A percentile compares a stretch with the other conserved stretches of the same genome.
These are phyloP conservation scores for Nyctereutes procyonoides DNA, from an alignment of 2,113 vertebrate genomes.

Conservation along the genomic window DNA sequence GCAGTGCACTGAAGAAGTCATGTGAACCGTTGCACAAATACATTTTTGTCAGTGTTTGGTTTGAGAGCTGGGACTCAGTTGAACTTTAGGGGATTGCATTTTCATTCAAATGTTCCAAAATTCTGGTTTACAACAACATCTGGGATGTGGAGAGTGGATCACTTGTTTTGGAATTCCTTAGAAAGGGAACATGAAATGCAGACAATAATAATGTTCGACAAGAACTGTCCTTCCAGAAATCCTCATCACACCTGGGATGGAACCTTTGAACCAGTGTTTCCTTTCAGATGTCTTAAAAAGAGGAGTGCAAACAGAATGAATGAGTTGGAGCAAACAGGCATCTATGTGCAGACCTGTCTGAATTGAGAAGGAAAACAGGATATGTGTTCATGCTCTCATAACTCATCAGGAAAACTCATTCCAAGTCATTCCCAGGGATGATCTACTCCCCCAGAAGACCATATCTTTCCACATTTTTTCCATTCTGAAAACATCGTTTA, in stretches of 20 bases:
- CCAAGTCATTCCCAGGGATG: slow-evolving; percentile 75
- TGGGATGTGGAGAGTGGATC: slow-evolving; percentile 74
- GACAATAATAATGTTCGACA: slow-evolving; percentile 74
- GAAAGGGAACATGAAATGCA: slow-evolving; percentile 66
- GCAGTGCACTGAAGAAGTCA: neutral
- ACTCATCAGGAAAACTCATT: slow-evolving; percentile 83
- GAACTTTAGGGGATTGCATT: slow-evolving; percentile 77
- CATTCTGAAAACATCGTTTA: slow-evolving; percentile 64
- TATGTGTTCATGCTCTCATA: slow-evolving; percentile 78
- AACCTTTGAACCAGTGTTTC: slow-evolving; percentile 71
- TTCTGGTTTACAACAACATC: slow-evolving; percentile 66
- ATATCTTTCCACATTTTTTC: slow-evolving; percentile 66
- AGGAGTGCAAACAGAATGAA: slow-evolving; percentile 69
- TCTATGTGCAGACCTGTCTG: slow-evolving; percentile 71
- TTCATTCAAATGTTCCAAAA: slow-evolving; percentile 73
- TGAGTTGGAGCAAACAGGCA: slow-evolving; percentile 68
- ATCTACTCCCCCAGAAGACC: slow-evolving; percentile 75
- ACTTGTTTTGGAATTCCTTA: slow-evolving; percentile 69
- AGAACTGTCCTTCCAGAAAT: slow-evolving; percentile 79
- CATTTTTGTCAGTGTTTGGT: slow-evolving; percentile 79
- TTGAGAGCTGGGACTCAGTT: slow-evolving; percentile 69
- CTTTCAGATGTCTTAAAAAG: slow-evolving; percentile 77
- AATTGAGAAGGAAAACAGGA: slow-evolving; percentile 78
- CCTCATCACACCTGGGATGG: slow-evolving; percentile 79
- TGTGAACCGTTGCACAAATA: slow-evolving; percentile 59